Evolutionary conservation across 2,113 vertebrate genomes (phyloP).

Genomic region (Dinomys branickii): DNA sequence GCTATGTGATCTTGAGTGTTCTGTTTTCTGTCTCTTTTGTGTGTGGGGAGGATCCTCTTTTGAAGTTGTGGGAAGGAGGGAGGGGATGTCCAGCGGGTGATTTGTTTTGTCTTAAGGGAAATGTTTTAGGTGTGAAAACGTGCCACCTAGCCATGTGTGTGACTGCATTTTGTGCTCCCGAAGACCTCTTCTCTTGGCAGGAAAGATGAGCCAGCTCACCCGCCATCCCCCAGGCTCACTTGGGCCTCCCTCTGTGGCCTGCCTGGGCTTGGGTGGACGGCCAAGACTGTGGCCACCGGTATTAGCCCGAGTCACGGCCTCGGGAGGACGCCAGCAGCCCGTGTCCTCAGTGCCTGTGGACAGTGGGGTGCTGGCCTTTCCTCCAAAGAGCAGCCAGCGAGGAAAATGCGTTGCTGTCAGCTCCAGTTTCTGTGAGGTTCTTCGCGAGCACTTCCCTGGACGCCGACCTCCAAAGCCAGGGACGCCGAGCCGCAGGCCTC

Average conservation of each 20-base stretch:
- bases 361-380: not conserved
- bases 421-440: not conserved
- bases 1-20: slow-evolving; percentile 65
- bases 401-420: not conserved
- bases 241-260: not conserved
- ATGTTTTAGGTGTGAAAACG: slow-evolving; percentile 36
- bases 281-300: not conserved
- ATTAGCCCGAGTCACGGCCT: not conserved
- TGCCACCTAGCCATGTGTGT: not conserved
- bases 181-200: slow-evolving; percentile 9
- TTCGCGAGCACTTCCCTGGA: not conserved
- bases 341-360: not conserved
- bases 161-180: slow-evolving; percentile 16
- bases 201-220: slow-evolving; percentile 30
- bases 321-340: not conserved
- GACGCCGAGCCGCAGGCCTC: not conserved
- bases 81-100: slow-evolving; percentile 61
- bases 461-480: not conserved
- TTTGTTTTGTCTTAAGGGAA: slow-evolving; percentile 56
- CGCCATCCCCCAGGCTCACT: not conserved
- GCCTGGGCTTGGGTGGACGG: not conserved
- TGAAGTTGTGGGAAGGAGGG: slow-evolving; percentile 58
- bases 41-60: slow-evolving; percentile 44
- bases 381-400: not conserved
- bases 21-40: slow-evolving; percentile 61